A percentile compares a stretch with the other conserved stretches of the same genome.
Evolutionary conservation across 2,888 invertebrate species (phyloP).

Genomic region (Camponotus fellah): DNA sequence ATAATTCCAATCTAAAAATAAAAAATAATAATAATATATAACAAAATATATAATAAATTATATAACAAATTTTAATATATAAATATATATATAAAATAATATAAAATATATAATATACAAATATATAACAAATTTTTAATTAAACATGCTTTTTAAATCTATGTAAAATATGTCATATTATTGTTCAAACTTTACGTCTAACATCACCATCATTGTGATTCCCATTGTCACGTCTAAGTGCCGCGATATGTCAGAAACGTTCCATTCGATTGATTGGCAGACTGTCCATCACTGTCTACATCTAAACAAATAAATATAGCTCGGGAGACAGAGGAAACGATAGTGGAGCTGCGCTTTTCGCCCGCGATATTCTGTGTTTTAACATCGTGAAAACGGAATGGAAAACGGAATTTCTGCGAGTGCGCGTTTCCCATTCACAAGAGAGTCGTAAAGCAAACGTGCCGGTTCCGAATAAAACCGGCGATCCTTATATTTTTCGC

Average conservation of each 20-base stretch:
- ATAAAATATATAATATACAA: too few species aligned
- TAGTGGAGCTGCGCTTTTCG: constrained; percentile 15
- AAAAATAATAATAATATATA: background rate
- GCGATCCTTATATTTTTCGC: constrained; percentile 44
- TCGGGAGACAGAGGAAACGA: constrained; percentile 6
- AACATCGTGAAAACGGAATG: constrained; percentile 35
- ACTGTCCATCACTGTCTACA: constrained; percentile 32
- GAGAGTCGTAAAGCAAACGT: constrained; percentile 57
- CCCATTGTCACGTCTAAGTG: constrained; percentile 22
- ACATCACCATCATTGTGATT: constrained; percentile 16
- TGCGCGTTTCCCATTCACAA: constrained; percentile 51
- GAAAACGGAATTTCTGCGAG: constrained; percentile 35
- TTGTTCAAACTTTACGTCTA: constrained; percentile 7
- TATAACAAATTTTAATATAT: constrained; percentile 4
- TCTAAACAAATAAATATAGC: constrained; percentile 47
- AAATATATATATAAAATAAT: background rate
- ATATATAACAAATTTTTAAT: background rate
- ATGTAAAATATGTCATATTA: background rate
- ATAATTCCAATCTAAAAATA: background rate
- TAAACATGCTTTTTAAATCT: constrained; percentile 16
- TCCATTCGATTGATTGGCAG: constrained; percentile 30
- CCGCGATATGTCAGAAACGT: constrained; percentile 44
- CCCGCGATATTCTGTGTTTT: constrained; percentile 31
- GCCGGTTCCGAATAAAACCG: constrained; percentile 35
- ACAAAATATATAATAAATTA: background rate